Percentiles rank a stretch among this genome's conserved stretches.
Conservation (phyloP, 2,113 vertebrate species). For the Narcine bancroftii region DNA sequence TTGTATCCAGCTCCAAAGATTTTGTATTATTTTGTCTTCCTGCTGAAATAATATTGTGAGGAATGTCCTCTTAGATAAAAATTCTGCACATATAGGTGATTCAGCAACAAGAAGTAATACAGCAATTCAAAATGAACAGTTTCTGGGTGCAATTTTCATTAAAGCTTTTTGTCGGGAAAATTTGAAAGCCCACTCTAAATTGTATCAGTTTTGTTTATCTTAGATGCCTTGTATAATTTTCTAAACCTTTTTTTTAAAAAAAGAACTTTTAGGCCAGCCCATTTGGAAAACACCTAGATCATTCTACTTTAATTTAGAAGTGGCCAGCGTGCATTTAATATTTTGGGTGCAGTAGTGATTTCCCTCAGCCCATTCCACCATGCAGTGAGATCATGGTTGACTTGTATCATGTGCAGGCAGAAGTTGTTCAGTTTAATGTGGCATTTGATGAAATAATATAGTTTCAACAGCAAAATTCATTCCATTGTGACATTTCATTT, state of each 20-base stretch:
- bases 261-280: neutral
- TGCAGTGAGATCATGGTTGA: neutral
- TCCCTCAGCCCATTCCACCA: neutral
- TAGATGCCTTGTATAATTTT: neutral
- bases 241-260: neutral
- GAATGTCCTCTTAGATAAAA: neutral
- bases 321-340: neutral
- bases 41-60: neutral
- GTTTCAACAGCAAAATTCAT: no score
- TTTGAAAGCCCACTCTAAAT: neutral
- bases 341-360: neutral
- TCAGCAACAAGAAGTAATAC: neutral
- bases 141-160: neutral
- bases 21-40: neutral
- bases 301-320: neutral
- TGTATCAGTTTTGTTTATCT: neutral
- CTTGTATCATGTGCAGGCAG: no score
- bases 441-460: no score
- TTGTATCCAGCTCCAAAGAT: neutral
- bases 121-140: neutral
- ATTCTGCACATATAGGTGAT: neutral
- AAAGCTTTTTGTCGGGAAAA: neutral
- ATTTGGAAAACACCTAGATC: neutral
- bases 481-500: no score
- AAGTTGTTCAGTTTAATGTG: no score